phyloP scores from a whole-genome alignment of 2,113 vertebrate genomes.

The Panthera tigris region DNA sequence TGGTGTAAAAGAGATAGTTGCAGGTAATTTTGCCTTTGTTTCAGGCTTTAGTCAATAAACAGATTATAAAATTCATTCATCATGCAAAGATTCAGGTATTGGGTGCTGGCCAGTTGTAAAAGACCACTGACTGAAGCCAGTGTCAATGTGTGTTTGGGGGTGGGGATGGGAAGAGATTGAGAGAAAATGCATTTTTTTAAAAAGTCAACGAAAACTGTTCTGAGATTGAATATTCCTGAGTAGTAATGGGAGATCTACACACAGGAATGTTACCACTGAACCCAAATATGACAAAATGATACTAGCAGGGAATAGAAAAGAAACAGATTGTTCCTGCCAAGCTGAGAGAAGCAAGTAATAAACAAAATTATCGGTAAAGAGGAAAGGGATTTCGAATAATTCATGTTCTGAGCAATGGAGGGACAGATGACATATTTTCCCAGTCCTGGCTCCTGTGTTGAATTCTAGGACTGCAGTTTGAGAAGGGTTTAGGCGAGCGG shows the following conservation, averaged over 20 bases:
- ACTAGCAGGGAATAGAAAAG: neutral
- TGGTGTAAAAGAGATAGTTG: neutral
- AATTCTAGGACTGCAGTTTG: neutral
- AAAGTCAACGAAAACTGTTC: neutral
- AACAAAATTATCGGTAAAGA: neutral
- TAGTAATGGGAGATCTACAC: neutral
- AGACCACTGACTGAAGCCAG: neutral
- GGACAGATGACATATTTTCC: neutral
- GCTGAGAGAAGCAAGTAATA: neutral
- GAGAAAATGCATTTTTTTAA: neutral
- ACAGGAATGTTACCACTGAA: neutral
- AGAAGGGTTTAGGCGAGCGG: fast-evolving
- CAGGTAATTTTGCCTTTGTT: neutral
- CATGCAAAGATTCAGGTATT: too few species aligned
- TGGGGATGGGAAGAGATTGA: neutral
- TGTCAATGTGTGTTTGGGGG: neutral
- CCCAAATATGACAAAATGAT: neutral
- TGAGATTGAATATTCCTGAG: too few species aligned
- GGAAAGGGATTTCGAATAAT: neutral
- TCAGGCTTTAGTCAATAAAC: neutral
- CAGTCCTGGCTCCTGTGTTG: neutral
- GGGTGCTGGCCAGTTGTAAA: neutral
- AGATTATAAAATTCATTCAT: neutral
- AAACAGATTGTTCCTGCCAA: neutral
- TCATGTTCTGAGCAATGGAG: neutral